These are phyloP conservation scores for Astreopora myriophthalma DNA, from an alignment of 64 coral and sea anemone genomes.

Conservation along the genomic window DNA sequence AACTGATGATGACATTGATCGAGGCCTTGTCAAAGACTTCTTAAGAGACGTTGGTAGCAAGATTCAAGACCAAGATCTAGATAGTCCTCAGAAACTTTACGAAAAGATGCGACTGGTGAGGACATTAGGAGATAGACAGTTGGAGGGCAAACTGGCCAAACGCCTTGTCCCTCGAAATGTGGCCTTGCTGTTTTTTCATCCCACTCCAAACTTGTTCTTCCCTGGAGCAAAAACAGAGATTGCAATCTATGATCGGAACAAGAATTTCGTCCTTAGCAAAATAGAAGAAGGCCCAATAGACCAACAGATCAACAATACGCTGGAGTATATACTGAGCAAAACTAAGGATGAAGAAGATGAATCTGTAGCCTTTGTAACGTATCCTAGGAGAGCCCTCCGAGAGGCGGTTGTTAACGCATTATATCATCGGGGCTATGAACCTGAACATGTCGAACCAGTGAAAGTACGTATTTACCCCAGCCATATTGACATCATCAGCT, in stretches of 20 bases:
- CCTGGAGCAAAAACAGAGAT: constrained; percentile 79
- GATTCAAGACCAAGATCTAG: neutral
- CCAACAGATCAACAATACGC: constrained; percentile 51
- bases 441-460: constrained; percentile 37
- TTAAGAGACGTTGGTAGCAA: constrained; percentile 58
- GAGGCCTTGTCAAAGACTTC: constrained; percentile 29
- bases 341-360: constrained; percentile 38
- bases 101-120: constrained; percentile 62
- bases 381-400: constrained; percentile 68
- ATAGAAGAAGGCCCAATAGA: constrained; percentile 55
- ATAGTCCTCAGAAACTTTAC: neutral
- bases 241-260: constrained; percentile 40
- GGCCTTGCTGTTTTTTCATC: constrained; percentile 66
- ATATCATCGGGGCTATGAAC: constrained; percentile 80
- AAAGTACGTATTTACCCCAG: constrained; percentile 75
- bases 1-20: constrained; percentile 14
- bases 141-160: neutral
- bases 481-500: constrained; percentile 80
- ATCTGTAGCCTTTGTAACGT: constrained; percentile 53
- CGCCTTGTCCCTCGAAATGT: constrained; percentile 56
- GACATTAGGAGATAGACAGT: neutral
- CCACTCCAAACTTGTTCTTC: constrained; percentile 40
- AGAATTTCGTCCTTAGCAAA: constrained; percentile 4
- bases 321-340: constrained; percentile 54
- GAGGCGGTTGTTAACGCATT: constrained; percentile 83